Evolutionary conservation across 1,140 invertebrate species (phyloP), one percentile per base, ranked within the genome.

Genomic region (Drosophila rufa): DNA sequence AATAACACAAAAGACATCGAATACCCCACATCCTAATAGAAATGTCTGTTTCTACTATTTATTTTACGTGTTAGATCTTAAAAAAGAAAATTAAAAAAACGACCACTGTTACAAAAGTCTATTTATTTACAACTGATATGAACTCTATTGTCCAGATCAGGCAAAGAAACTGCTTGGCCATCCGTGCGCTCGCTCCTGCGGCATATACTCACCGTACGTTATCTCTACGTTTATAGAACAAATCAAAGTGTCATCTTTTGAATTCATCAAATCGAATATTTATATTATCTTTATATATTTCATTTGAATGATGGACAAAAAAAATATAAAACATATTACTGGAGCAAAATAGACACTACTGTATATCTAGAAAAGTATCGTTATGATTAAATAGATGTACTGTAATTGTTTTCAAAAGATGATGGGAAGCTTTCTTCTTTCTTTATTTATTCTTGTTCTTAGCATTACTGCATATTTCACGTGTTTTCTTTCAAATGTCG

Each of bases 321-420:
- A 69, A 70, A 65, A 45, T 27, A 50, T 50, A 33, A n/a, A 50
- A 48, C 43, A 51, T 46, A 57, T 73, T 69, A 38, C 42, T 69
- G 25, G 33, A 66, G 51, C 7, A 80, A 53, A 53, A 40, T 46
- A 46, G 42, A 42, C 17, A 47, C 70, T 75, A 75, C 62, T 38
- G 59, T 75, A 59, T 75, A 61, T 69, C 62, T 69, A 64, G 7
- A 15, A 80, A 60, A 42, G 48, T 70, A 65, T 81, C 27, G 17
- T 42, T 60, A 80, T 69, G 75, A 77, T 70, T 45, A 80, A 62
- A 62, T 68, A 68, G 42, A 75, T 80, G 57, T 56, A 62, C 47
- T 38, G 53, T 47, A 75, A 48, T 55, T 59, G 36, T 38, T 55
- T 38, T 50, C 48, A 64, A 50, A 46, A 50, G 17, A 27, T 48